Base-by-base conservation (phyloP, 2,888 invertebrate species). In the Cyrtodaria siliqua region DNA sequence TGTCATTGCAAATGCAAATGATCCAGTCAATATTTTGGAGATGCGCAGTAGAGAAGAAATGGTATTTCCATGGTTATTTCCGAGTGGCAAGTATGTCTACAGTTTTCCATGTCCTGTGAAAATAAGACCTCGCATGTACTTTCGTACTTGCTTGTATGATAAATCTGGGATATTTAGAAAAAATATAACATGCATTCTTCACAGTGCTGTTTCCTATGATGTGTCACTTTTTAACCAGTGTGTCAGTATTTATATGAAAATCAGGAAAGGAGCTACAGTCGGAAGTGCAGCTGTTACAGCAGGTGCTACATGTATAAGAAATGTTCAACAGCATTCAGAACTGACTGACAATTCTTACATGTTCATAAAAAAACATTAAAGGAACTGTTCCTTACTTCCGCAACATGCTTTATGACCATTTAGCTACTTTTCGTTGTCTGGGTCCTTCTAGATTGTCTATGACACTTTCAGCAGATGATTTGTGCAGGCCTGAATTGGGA, bases 61-160 rank as follows among this genome's bases (percentile, higher is more conserved):
- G n/a, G n/a, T n/a, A n/a, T n/a, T n/a, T n/a, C n/a, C 73, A 26
- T 77, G 76, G 72, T 27, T 80, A 42, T 80, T 80, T 60, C 80
- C 80, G 20, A 57, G 29, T 42, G 80, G 69, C 14, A 57, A 12
- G 9, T 33, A 23, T 50, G 80, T 70, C 9, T 73, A 62, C 49
- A 57, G 49, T 38, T 23, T 8, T 23, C 16, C 27, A 2, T 16
- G 68, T 12, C 38, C 49, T 20, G 29, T 60, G 26, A 53, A 64
- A 47, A 6, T 80, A 9, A 68, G 23, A 3, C 57, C 73, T 12
- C 49, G 4, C 9, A 67, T 69, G 59, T 77, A 77, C 23, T 80
- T 73, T 38, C 42, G 61, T 38, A 29, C 20, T 12, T 49, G 76
- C 23, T 63, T 80, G 49, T 80, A 72, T n/a, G n/a, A n/a, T n/a